Evolutionary conservation across 2,797 vertebrate genomes (phyloP).

Genomic region (Channa striata): DNA sequence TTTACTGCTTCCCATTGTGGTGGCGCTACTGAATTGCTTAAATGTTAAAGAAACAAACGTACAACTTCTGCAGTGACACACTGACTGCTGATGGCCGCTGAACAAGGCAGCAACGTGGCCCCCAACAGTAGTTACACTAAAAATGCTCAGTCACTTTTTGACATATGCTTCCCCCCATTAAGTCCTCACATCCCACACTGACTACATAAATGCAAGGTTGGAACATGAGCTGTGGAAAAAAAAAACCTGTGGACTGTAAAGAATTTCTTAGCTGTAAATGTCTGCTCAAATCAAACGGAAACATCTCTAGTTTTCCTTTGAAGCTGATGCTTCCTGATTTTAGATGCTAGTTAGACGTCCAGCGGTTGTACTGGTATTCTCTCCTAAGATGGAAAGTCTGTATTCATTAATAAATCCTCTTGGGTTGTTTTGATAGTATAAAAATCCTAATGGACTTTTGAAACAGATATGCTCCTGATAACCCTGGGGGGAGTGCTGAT

Average conservation of each 20-base stretch:
- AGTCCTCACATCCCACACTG: constrained; percentile 33
- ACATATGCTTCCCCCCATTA: constrained; percentile 41
- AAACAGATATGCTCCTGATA: neutral
- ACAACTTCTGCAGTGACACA: neutral
- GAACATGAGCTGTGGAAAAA: neutral
- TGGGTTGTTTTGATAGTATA: constrained; percentile 4
- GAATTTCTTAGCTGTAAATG: neutral
- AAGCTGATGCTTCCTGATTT: neutral
- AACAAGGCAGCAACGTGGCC: constrained; percentile 4
- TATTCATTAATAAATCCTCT: constrained; percentile 13
- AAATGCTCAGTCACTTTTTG: constrained; percentile 62
- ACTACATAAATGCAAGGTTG: constrained; percentile 16
- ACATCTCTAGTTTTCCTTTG: neutral
- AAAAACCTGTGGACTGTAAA: constrained; percentile 3
- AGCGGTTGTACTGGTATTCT: neutral
- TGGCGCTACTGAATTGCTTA: neutral
- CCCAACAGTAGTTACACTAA: neutral
- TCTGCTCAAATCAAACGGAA: neutral
- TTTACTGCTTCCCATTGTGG: neutral
- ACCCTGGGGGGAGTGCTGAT: neutral
- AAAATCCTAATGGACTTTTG: constrained; percentile 13
- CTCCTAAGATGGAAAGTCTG: neutral
- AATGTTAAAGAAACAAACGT: neutral
- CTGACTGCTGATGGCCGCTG: neutral
- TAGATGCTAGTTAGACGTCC: neutral